Evolutionary conservation across 2,888 invertebrate genomes (phyloP), one percentile per base, ranked within the genome.

Genomic region (Oscheius sp.): DNA sequence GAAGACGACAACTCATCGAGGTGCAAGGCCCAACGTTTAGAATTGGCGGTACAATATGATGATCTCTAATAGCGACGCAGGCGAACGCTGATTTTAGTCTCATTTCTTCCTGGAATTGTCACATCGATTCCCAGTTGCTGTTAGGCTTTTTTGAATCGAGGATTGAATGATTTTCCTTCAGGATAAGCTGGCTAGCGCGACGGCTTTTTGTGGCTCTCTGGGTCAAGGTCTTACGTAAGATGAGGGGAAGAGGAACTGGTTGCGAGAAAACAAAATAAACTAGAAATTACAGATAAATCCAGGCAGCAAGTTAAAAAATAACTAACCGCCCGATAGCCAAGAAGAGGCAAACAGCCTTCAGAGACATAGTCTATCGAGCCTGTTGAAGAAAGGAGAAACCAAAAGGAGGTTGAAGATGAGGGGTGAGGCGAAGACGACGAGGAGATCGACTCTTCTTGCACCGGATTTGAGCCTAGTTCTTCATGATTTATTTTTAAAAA

Each of bases 371-470:
- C 66, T 15, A 66, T 55, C 17, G 45, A 53, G 12, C 66, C 66
- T 8, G 53, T n/a, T 6, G 53, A 45, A 6, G 66, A 66, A 2
- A 66, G 45, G 1, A 66, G 42, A 23, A 66, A 66, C 66, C 66
- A 66, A 20, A 66, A 66, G 25, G 45, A 66, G 23, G 31, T 37
- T 15, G 55, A 45, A 29, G 57, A 39, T 3, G 31, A 23, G 4
- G 53, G 46, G 29, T 31, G 29, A 15, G 55, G 12, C 10, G 55
- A 33, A 1, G 55, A 66, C 3, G 66, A 66, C 12, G 66, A 66
- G 10, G 66, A 66, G 20, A 66, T 66, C 6, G 27, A n/a, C 25
- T 66, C 66, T 37, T 66, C 66, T 17, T 66, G 66, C n/a, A 66
- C 57, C 10, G 66, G 66, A 27, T 66, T 66, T 8, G n/a, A 55